These are phyloP conservation scores for Calliopum simillimum DNA, from an alignment of 2,888 invertebrate species.

Conservation along the genomic window DNA sequence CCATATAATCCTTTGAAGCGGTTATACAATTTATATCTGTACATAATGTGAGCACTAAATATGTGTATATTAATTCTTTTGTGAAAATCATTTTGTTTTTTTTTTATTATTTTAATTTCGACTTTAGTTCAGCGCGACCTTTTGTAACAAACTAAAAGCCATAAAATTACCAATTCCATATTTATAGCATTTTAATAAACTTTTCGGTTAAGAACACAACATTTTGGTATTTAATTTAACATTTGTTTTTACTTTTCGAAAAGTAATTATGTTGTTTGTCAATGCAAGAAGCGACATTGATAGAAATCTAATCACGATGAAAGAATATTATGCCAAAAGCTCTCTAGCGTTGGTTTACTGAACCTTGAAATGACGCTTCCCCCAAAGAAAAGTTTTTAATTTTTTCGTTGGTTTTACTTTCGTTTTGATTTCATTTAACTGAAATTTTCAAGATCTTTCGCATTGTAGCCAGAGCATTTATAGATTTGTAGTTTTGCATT, in stretches of 20 bases:
- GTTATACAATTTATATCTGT: background rate
- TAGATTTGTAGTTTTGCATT: background rate
- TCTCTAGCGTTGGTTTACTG: slow-evolving; percentile 48
- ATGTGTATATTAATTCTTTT: background rate
- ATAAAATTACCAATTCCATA: slow-evolving; percentile 12
- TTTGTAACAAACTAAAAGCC: slow-evolving; percentile 6
- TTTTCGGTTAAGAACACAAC: background rate
- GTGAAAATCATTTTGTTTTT: background rate
- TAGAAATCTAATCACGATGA: slow-evolving; percentile 53
- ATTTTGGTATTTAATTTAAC: background rate
- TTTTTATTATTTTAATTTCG: no score
- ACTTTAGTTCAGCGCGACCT: slow-evolving; percentile 32
- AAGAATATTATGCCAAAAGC: slow-evolving; percentile 1
- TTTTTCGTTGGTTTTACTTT: slow-evolving; percentile 19
- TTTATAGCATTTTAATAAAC: slow-evolving; percentile 18
- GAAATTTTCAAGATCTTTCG: background rate
- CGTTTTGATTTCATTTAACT: background rate
- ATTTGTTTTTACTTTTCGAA: background rate
- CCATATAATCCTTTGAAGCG: slow-evolving; percentile 19
- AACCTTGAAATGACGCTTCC: slow-evolving; percentile 49
- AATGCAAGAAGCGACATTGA: slow-evolving; percentile 51
- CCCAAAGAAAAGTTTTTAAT: slow-evolving; percentile 11
- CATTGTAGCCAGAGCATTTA: background rate
- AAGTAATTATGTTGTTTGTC: slow-evolving; percentile 57
- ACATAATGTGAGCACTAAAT: background rate